Base-by-base conservation (phyloP, 1,140 invertebrate species). In the Diprion similis region DNA sequence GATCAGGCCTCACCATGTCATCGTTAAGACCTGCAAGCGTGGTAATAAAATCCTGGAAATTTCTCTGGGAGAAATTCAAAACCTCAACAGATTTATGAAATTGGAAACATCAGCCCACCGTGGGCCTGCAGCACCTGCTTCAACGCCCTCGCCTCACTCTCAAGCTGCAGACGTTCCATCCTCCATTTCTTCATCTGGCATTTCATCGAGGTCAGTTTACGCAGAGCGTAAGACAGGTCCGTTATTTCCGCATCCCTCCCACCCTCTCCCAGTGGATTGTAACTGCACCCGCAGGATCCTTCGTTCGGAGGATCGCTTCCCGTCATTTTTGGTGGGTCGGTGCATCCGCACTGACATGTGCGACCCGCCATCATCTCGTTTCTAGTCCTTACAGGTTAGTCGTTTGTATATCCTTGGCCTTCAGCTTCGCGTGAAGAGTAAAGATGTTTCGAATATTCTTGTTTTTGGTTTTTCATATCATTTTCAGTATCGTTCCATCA, bases 141-240 rank as follows among this genome's bases (percentile, higher is more conserved):
- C 69, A 86, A 75, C 37, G 79, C 79, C 71, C 83, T 80, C 70
- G 77, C 81, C 78, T 86, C 82, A 76, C 81, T 85, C 70, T 84
- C 82, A 13, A 83, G 71, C 70, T 81, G 78, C 11, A 86, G 71
- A 18, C 81, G 72, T 47, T 86, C 81, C 72, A 82, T 77, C 46
- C 81, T 78, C 80, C 82, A 82, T 74, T 88, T 87, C 74, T 82
- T 84, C 81, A 85, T 86, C 73, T 85, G 84, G 67, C 82, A 82
- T 71, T 81, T 82, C 85, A 87, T 88, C 69, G 81, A 78, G 18
- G 71, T 74, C 13, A 87, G 79, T 67, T 87, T 88, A 71, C 76
- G 83, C 45, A 78, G 68, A 37, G 81, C 83, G 66, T 86, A 87
- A 9, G 78, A 73, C 11, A 83, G 74, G 72, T 88, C 86, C 18